These are phyloP conservation scores for Emmelina monodactyla DNA, from an alignment of 2,888 invertebrate genomes.

Conservation along the genomic window DNA sequence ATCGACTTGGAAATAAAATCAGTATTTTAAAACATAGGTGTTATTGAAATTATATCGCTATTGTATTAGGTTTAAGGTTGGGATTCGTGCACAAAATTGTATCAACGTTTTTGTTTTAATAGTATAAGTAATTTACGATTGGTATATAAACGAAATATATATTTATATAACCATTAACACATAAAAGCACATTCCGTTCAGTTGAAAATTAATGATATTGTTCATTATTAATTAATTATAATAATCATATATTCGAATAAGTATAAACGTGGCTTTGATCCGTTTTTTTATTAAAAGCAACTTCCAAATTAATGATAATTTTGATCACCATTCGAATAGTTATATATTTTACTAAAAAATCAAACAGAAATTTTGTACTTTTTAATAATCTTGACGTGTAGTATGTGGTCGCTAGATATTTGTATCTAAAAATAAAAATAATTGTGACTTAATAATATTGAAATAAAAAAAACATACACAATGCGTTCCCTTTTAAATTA, in stretches of 20 bases:
- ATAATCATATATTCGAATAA: conserved; percentile 13
- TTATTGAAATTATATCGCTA: conserved; percentile 33
- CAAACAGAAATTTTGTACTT: too few species aligned
- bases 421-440: too few species aligned
- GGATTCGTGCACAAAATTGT: conserved; percentile 48
- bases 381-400: too few species aligned
- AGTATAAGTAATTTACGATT: neutral
- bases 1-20: too few species aligned
- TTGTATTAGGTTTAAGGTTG: conserved; percentile 35
- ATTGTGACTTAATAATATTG: too few species aligned
- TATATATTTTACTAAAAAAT: too few species aligned
- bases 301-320: neutral
- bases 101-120: conserved; percentile 15
- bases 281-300: neutral
- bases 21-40: conserved; percentile 38
- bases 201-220: conserved; percentile 32
- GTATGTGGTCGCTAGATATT: too few species aligned
- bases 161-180: conserved; percentile 18
- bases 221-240: conserved; percentile 28
- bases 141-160: neutral
- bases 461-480: too few species aligned
- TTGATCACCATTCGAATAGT: neutral
- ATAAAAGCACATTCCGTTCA: conserved; percentile 58
- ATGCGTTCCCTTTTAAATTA: too few species aligned
- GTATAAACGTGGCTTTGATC: neutral